Base-by-base conservation (phyloP, 2,113 vertebrate species). In the Cepphus grylle region DNA sequence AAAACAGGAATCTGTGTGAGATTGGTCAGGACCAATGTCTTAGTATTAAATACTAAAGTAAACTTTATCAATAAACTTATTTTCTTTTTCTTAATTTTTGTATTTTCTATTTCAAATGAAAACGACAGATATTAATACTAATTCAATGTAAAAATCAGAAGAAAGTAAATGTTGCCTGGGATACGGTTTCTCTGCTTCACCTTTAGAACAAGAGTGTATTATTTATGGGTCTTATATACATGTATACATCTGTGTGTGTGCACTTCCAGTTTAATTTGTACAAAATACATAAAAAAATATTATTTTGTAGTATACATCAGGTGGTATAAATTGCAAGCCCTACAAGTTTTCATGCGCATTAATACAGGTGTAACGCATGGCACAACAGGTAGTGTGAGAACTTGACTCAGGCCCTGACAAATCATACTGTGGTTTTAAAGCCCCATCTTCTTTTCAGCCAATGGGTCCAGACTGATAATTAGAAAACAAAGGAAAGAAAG, bases 231-330 rank as follows among this genome's bases (percentile, higher is more conserved):
- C 65, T 84, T 43, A 23, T 34, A 8, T 16, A 29, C 6, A 3
- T 17, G 4, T 10, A 15, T 11, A 19, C 27, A 0, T 25, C 9
- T 36, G 7, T 16, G 7, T 23, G 40, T 19, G 19, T 9, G 4
- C 9, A 27, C 4, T 36, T 79, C 45, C 19, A 47, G 10, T 12
- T 49, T 38, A 20, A 30, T 38, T 47, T 62, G 5, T 20, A 25
- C 36, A 20, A 40, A 49, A 79, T 22, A 65, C 84, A 62, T 27
- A 43, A 34, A 50, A 45, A 14, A 26, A 26, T 6, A 15, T 22
- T 67, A 10, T 12, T 83, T 65, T 65, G 12, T 10, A 12, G 3
- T 32, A 17, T 13, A 30, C 40, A 72, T 72, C 34, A 42, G 12
- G 18, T 42, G 32, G 13, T 4, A 8, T 34, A 38, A 94, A 58